Evolutionary conservation across 2,888 invertebrate genomes (phyloP).

Genomic region (Campoplex nolae): DNA sequence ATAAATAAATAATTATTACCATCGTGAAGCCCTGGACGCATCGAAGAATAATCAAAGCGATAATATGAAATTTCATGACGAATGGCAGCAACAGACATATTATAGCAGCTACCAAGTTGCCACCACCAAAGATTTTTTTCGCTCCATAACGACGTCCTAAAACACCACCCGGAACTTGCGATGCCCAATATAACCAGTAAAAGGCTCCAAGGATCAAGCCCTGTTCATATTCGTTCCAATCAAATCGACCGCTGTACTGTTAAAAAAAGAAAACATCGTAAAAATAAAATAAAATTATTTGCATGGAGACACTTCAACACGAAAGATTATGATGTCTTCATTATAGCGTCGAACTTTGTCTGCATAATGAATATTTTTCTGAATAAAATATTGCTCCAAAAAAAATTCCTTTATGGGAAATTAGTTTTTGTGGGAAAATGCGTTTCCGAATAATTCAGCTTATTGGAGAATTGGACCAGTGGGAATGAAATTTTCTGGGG

Average conservation of each 20-base stretch:
- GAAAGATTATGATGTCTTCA: too few species aligned
- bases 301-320: too few species aligned
- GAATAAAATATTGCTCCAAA: too few species aligned
- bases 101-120: constrained; percentile 87
- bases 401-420: too few species aligned
- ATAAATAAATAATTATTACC: constrained; percentile 82
- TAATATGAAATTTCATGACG: constrained; percentile 86
- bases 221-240: constrained; percentile 88
- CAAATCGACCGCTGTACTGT: constrained; percentile 80
- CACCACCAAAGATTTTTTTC: constrained; percentile 88
- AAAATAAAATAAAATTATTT: not conserved
- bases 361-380: too few species aligned
- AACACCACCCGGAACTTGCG: constrained; percentile 89
- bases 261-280: constrained; percentile 3
- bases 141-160: constrained; percentile 89
- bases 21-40: constrained; percentile 89
- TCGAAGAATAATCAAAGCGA: constrained; percentile 86
- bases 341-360: too few species aligned
- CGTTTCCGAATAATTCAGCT: too few species aligned
- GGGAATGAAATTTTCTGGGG: too few species aligned
- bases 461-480: too few species aligned
- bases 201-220: constrained; percentile 88
- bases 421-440: too few species aligned
- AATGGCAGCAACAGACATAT: constrained; percentile 88
- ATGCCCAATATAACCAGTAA: constrained; percentile 89